Conservation (phyloP, 2,113 vertebrate genomes). For the Crotalus helleri region DNA sequence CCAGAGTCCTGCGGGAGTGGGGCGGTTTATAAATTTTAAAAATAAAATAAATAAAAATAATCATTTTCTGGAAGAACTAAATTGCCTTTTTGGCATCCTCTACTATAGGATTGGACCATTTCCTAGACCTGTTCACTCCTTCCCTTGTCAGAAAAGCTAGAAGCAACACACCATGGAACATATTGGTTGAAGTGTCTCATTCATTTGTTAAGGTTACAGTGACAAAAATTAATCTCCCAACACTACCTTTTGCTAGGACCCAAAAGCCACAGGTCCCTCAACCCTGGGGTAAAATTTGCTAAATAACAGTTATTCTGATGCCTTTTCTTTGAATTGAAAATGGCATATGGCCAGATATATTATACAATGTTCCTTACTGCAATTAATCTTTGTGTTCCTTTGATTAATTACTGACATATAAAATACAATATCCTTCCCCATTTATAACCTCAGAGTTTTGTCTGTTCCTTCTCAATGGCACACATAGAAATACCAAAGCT, state of each 20-base stretch:
- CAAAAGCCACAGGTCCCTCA: background rate
- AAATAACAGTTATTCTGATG: conserved; percentile 5
- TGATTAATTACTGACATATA: conserved; percentile 51
- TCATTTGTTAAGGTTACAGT: background rate
- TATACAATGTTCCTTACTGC: background rate
- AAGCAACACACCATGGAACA: background rate
- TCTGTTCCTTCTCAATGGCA: conserved; percentile 12
- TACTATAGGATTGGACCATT: background rate
- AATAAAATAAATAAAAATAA: background rate
- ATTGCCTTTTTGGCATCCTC: background rate
- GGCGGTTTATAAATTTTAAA: too few species aligned
- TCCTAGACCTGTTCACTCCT: background rate
- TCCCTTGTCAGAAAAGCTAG: background rate
- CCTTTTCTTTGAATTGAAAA: conserved; percentile 27
- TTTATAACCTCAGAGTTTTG: conserved; percentile 10
- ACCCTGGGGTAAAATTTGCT: conserved; percentile 23
- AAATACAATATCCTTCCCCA: conserved; percentile 17
- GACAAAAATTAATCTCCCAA: background rate
- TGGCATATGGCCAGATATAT: conserved; percentile 22
- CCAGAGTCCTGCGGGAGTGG: too few species aligned
- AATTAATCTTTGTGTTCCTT: conserved; percentile 45
- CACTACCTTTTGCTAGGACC: background rate
- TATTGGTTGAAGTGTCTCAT: background rate
- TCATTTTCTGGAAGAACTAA: background rate
- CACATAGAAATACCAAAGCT: conserved; percentile 20